Conservation (phyloP, 2,113 vertebrate species). For the Lepus europaeus region DNA sequence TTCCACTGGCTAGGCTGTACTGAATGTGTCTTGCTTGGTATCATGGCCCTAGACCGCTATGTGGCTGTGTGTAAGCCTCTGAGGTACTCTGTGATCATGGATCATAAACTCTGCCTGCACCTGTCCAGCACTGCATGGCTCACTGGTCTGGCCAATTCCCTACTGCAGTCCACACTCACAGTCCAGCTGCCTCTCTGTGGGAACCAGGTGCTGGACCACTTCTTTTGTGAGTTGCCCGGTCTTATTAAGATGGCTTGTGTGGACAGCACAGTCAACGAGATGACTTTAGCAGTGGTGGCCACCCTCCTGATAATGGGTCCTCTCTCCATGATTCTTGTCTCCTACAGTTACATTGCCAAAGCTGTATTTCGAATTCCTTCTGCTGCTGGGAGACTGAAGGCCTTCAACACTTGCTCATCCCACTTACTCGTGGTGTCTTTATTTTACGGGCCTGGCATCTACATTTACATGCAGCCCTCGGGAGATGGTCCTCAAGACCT, state of each 20-base stretch:
- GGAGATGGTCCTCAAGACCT: slow-evolving; percentile 11
- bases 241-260: slow-evolving; percentile 69
- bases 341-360: slow-evolving; percentile 44
- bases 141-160: slow-evolving; percentile 62
- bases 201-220: slow-evolving; percentile 66
- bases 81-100: slow-evolving; percentile 83
- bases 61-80: slow-evolving; percentile 85
- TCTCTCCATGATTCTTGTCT: slow-evolving; percentile 68
- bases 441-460: slow-evolving; percentile 66
- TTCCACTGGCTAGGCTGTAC: slow-evolving; percentile 70
- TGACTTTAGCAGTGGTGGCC: slow-evolving; percentile 33
- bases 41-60: slow-evolving; percentile 86
- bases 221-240: slow-evolving; percentile 71
- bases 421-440: slow-evolving; percentile 65
- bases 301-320: slow-evolving; percentile 54
- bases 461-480: slow-evolving; percentile 67
- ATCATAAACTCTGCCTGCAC: slow-evolving; percentile 46
- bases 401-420: slow-evolving; percentile 62
- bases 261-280: slow-evolving; percentile 39
- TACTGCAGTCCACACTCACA: slow-evolving; percentile 73
- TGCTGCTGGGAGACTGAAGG: slow-evolving; percentile 12
- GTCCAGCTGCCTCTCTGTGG: slow-evolving; percentile 70
- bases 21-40: slow-evolving; percentile 66
- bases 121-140: slow-evolving; percentile 80
- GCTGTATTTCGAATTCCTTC: slow-evolving; percentile 63